These are phyloP conservation scores for Hyalella azteca DNA, from an alignment of 2,888 invertebrate species.

Conservation along the genomic window DNA sequence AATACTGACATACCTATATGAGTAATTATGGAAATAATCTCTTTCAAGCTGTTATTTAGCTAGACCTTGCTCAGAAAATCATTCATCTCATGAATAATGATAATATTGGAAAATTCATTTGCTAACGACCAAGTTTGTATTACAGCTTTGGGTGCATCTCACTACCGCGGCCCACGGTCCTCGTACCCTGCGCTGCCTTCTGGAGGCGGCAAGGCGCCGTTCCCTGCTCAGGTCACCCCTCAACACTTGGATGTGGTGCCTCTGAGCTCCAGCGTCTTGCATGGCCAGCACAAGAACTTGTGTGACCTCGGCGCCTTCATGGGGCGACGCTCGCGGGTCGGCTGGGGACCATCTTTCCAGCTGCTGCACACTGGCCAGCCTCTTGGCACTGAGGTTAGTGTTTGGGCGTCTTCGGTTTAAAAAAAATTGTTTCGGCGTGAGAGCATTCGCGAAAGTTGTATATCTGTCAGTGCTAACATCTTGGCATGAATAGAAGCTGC, in stretches of 20 bases:
- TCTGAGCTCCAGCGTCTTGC: conserved; percentile 39
- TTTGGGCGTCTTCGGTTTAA: no score
- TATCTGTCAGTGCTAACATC: no score
- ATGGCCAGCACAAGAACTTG: conserved; percentile 55
- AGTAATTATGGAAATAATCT: no score
- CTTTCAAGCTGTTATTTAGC: no score
- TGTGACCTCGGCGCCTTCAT: conserved; percentile 64
- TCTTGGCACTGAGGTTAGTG: neutral
- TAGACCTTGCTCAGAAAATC: neutral
- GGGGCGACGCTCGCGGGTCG: conserved; percentile 70
- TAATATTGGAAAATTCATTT: neutral
- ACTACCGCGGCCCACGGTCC: conserved; percentile 43
- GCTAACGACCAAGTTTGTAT: neutral
- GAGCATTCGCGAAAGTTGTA: no score
- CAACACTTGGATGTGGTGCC: conserved; percentile 44
- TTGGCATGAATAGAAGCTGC: no score
- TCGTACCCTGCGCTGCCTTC: conserved; percentile 48
- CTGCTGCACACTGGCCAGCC: conserved; percentile 64
- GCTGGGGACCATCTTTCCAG: conserved; percentile 75
- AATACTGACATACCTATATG: no score
- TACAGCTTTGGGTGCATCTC: neutral
- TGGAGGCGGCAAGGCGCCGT: conserved; percentile 29
- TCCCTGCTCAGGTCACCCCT: conserved; percentile 42
- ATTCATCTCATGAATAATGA: neutral
- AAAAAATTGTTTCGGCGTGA: no score